Percentiles rank a stretch among this genome's conserved stretches.
Conservation (phyloP, 1,140 invertebrate species). For the Thalassaphorura encarpata region DNA sequence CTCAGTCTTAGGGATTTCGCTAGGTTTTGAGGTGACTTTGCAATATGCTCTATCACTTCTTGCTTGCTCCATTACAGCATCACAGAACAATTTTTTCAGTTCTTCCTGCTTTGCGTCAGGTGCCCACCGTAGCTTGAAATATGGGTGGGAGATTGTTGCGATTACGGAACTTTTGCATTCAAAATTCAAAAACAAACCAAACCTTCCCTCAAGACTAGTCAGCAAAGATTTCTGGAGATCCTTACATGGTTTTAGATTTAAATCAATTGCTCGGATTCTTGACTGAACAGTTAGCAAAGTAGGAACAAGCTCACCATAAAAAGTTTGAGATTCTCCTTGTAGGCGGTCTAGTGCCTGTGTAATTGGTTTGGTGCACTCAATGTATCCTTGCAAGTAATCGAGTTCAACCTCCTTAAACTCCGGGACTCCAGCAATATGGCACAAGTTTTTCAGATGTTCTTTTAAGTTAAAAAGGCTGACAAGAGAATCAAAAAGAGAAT, state of each 20-base stretch:
- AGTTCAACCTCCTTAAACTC: background rate
- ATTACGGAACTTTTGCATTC: background rate
- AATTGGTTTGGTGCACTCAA: conserved; percentile 5
- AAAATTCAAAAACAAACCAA: background rate
- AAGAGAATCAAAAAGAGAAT: conserved; percentile 12
- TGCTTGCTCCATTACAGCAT: no score
- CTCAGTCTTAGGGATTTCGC: no score
- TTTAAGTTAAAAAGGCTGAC: background rate
- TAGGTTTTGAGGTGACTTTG: no score
- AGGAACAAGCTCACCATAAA: conserved; percentile 10
- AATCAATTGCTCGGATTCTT: background rate
- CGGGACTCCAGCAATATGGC: background rate
- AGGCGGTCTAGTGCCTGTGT: conserved; percentile 5
- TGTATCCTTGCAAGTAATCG: conserved; percentile 4
- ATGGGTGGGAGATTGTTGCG: conserved; percentile 4
- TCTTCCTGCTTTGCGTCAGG: background rate
- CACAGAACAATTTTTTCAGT: background rate
- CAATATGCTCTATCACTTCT: no score
- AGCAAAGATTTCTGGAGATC: background rate
- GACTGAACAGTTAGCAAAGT: no score
- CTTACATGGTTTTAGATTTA: background rate
- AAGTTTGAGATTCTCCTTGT: conserved; percentile 9
- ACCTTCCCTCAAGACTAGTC: background rate
- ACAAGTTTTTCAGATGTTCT: background rate
- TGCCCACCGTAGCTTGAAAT: conserved; percentile 6